Conservation (phyloP, 1,140 invertebrate genomes). For the Hestina assimilis region DNA sequence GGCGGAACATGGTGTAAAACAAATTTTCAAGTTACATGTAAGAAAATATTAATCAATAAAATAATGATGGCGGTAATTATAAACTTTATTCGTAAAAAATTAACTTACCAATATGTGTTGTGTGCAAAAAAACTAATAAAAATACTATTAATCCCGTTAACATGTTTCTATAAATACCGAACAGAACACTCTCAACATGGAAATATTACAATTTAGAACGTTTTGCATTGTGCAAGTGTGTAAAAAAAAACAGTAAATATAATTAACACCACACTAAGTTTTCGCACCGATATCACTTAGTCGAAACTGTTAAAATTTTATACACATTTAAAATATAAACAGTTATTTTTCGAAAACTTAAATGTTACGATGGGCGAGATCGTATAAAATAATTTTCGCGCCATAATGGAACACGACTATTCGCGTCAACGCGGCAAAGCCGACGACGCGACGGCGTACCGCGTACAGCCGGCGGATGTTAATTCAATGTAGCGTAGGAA, state of each 20-base stretch:
- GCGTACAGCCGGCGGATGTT: conserved; percentile 9
- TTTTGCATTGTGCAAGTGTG: conserved; percentile 60
- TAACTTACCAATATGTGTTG: conserved; percentile 55
- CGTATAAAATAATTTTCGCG: conserved; percentile 53
- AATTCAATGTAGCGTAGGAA: conserved; percentile 19
- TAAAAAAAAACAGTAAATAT: conserved; percentile 37
- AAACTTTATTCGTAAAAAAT: not conserved
- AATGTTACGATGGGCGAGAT: conserved; percentile 37
- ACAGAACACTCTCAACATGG: conserved; percentile 51
- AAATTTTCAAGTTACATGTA: no score
- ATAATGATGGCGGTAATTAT: not conserved
- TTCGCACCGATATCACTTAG: conserved; percentile 42
- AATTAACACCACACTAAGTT: conserved; percentile 41
- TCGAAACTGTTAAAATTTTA: conserved; percentile 49
- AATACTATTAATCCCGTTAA: conserved; percentile 59
- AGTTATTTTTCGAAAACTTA: conserved; percentile 41
- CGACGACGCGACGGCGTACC: conserved; percentile 18
- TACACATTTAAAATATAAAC: conserved; percentile 40
- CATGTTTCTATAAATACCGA: conserved; percentile 65
- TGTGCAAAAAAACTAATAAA: conserved; percentile 46
- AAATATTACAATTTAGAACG: conserved; percentile 54
- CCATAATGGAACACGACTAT: conserved; percentile 35
- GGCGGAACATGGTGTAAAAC: no score
- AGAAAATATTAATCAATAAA: no score
- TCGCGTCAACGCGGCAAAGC: conserved; percentile 35